These are phyloP conservation scores for Volucella inflata DNA, from an alignment of 2,888 invertebrate genomes.

Conservation along the genomic window DNA sequence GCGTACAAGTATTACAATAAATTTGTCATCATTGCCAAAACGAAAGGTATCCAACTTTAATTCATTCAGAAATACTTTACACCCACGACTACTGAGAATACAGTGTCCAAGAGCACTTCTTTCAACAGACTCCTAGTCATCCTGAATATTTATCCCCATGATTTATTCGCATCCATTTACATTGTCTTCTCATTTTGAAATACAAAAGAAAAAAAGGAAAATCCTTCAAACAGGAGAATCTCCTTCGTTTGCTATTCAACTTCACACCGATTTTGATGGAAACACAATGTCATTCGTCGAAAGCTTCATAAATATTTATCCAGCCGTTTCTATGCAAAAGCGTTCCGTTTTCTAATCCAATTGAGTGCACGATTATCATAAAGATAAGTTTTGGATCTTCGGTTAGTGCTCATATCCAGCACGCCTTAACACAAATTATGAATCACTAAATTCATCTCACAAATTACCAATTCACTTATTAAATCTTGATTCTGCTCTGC, in stretches of 20 bases:
- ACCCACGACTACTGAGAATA: no score
- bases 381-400: neutral
- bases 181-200: no score
- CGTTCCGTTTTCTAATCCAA: neutral
- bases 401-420: neutral
- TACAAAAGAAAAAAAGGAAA: neutral
- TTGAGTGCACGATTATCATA: conserved; percentile 33
- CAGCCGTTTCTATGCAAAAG: conserved; percentile 17
- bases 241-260: conserved; percentile 20
- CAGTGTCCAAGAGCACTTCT: no score
- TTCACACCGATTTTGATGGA: conserved; percentile 15
- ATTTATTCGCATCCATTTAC: no score
- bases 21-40: no score
- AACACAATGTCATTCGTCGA: conserved; percentile 21
- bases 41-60: no score
- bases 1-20: no score
- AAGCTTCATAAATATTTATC: conserved; percentile 51
- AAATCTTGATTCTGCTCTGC: neutral
- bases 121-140: no score
- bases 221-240: neutral
- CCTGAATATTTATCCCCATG: no score
- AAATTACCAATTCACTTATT: conserved; percentile 15
- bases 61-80: no score
- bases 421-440: conserved; percentile 19
- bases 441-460: conserved; percentile 38